phyloP scores from a whole-genome alignment of 2,113 vertebrate species.

The Lontra canadensis region DNA sequence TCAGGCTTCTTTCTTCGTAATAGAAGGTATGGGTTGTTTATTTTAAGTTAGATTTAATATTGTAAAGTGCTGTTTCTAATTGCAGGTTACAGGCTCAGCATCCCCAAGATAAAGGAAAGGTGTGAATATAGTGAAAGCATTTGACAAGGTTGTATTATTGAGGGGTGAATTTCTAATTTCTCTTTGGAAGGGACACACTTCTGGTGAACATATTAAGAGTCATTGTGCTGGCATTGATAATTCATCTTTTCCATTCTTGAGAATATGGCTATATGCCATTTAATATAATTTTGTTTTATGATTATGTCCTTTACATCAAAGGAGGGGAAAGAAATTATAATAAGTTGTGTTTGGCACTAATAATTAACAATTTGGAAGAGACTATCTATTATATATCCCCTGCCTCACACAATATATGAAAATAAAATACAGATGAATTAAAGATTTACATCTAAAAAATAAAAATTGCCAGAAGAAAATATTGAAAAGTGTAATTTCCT shows the following conservation, averaged over 20 bases:
- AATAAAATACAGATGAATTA: neutral
- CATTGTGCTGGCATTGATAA: neutral
- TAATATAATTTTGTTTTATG: neutral
- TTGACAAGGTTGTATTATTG: neutral
- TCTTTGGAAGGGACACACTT: neutral
- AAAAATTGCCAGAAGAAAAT: constrained; percentile 8
- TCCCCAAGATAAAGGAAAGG: neutral
- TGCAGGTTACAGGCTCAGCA: neutral
- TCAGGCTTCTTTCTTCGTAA: constrained; percentile 32
- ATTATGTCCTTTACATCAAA: constrained; percentile 30
- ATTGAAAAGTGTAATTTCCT: neutral
- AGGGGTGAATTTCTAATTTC: constrained; percentile 28
- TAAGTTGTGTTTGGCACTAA: neutral
- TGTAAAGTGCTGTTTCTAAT: constrained; percentile 17
- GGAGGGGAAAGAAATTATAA: constrained; percentile 1
- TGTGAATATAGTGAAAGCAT: neutral
- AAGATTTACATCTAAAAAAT: neutral
- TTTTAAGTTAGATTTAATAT: constrained; percentile 3
- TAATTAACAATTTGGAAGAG: neutral
- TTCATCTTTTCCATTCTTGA: neutral
- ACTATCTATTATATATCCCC: neutral
- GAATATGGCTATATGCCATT: neutral
- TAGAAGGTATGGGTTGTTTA: neutral
- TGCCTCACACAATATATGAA: neutral
- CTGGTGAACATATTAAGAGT: neutral